These are phyloP conservation scores for Casuarius casuarius DNA, from an alignment of 2,113 vertebrate species.

Conservation along the genomic window DNA sequence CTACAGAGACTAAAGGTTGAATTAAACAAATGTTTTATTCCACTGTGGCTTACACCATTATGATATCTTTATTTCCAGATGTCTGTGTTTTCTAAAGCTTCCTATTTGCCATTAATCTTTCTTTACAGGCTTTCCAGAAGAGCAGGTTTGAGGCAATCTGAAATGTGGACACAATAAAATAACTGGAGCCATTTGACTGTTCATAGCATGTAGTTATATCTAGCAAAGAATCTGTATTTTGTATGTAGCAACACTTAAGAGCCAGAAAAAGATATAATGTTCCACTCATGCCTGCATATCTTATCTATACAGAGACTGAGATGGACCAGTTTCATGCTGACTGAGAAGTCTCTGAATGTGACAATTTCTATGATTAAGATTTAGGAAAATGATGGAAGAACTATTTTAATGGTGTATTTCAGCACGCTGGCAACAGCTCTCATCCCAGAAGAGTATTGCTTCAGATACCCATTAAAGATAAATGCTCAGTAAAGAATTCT, in stretches of 20 bases:
- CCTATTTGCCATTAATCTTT: conserved; percentile 54
- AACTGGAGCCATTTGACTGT: conserved; percentile 15
- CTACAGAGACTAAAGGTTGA: conserved; percentile 38
- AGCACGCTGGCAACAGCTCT: not conserved
- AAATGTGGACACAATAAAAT: conserved; percentile 3
- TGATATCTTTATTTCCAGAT: conserved; percentile 68
- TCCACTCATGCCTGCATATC: not conserved
- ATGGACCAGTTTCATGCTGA: not conserved
- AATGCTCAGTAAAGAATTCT: conserved; percentile 4
- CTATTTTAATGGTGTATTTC: not conserved
- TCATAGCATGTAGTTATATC: not conserved
- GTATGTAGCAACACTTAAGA: not conserved
- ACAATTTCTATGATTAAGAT: conserved; percentile 17
- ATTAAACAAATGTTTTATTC: conserved; percentile 61
- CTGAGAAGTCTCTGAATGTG: not conserved
- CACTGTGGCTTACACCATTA: conserved; percentile 37
- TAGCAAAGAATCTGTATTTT: not conserved
- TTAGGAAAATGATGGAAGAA: not conserved
- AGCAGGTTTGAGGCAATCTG: conserved; percentile 19
- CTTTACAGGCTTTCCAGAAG: conserved; percentile 20
- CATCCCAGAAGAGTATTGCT: not conserved
- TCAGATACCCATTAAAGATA: conserved; percentile 28
- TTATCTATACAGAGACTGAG: not conserved
- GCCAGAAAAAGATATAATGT: not conserved
- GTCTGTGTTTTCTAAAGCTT: conserved; percentile 54